phyloP scores from a whole-genome alignment of 2,797 vertebrate genomes.

The Diglossa cyanea region DNA sequence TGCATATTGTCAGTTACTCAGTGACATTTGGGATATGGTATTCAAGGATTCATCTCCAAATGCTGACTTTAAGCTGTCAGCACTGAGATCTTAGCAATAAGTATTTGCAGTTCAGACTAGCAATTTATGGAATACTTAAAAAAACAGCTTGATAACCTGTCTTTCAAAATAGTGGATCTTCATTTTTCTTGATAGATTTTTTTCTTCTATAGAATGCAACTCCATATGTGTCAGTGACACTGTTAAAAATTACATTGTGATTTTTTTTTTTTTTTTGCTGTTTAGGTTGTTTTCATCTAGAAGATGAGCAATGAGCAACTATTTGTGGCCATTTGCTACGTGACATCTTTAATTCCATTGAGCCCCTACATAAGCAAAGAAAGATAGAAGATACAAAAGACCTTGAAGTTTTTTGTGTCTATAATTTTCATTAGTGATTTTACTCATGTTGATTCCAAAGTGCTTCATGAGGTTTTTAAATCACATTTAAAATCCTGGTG shows the following conservation, averaged over 20 bases:
- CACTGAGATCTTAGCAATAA: background rate
- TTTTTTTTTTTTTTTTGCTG: background rate
- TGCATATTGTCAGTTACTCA: background rate
- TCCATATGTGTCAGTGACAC: background rate
- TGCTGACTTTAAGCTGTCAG: background rate
- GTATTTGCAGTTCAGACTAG: background rate
- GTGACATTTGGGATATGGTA: background rate
- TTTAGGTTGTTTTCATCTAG: background rate
- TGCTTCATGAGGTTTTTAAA: background rate
- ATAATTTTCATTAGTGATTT: background rate
- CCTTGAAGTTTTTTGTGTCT: background rate
- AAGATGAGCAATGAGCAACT: background rate
- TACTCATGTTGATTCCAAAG: background rate
- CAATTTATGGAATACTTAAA: background rate
- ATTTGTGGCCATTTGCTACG: background rate
- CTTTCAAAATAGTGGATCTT: background rate
- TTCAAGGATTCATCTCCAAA: background rate
- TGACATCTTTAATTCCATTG: background rate
- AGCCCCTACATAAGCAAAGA: background rate
- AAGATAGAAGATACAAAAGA: background rate
- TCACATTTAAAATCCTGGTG: background rate
- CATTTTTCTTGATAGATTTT: background rate
- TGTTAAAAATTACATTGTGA: background rate
- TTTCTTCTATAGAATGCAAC: background rate
- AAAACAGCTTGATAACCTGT: background rate